Base-by-base conservation (phyloP, 2,113 vertebrate genomes). In the Petromus typicus region DNA sequence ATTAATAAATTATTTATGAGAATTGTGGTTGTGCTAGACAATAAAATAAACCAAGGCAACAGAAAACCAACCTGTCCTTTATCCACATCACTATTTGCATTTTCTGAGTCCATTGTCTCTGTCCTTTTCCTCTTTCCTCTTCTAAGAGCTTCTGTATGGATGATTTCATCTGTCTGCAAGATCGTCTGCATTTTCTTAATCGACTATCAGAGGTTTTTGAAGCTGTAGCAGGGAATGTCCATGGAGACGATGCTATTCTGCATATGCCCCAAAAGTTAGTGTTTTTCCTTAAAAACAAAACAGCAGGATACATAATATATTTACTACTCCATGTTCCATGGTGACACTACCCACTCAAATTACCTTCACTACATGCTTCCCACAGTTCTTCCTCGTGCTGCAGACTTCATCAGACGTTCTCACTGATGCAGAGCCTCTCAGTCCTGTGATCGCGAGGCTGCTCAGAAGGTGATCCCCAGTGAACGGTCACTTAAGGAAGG, bases 121-220 rank as follows among this genome's bases (percentile, higher is more conserved):
- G 98, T 98, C 87, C 97, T 97, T 96, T 98, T 98, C 95, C 98
- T 98, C 94, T 98, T 98, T 87, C 97, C 93, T 98, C 98, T 98
- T 92, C 98, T 97, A 97, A 98, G 91, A 66, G 97, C 97, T 94
- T 98, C 97, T 84, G 97, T 92, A 95, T 98, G 96, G 57, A 97
- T 97, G 86, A 98, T 97, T 95, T 98, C 98, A 98, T 98, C 98
- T 40, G 97, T 97, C 93, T 0, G 96, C 61, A 98, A 27, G 96
- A 98, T 98, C 83, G 97, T 98, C 93, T 98, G 98, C 98, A 98
- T 98, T 96, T 98, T 98, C 96, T 98, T 95, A 83, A 96, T 91
- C 83, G 97, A 95, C 95, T 98, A 97, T 86, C 97, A 96, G 61
- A 97, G 90, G 69, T 97, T 96, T 96, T 98, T 97, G 94, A 97